A percentile compares a stretch with the other conserved stretches of the same genome.
Conservation (phyloP, 1,140 invertebrate genomes). For the Amphibalanus amphitrite region DNA sequence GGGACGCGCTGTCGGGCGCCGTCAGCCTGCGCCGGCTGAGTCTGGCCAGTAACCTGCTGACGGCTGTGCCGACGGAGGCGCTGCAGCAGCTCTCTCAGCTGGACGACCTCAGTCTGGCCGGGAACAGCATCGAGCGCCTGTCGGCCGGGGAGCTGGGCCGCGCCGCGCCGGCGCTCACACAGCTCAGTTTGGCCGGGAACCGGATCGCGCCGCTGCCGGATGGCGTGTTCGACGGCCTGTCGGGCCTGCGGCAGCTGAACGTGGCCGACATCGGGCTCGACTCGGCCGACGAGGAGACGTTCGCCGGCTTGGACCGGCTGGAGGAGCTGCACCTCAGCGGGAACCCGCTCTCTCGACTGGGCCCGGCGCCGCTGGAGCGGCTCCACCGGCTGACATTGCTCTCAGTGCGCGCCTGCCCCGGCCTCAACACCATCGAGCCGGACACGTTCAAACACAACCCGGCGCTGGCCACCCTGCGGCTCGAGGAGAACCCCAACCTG, state of each 20-base stretch:
- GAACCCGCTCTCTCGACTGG: background rate
- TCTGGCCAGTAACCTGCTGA: background rate
- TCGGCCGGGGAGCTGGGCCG: background rate
- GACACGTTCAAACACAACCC: background rate
- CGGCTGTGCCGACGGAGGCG: background rate
- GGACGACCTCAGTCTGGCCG: background rate
- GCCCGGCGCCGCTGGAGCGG: background rate
- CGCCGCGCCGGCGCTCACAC: background rate
- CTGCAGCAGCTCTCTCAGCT: background rate
- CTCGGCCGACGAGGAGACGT: background rate
- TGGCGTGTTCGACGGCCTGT: background rate
- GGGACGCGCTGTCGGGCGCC: slow-evolving; percentile 9
- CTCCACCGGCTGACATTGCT: background rate
- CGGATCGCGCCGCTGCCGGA: slow-evolving; percentile 5
- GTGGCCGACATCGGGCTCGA: background rate
- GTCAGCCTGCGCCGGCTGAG: background rate
- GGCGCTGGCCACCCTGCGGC: background rate
- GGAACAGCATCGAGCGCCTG: background rate
- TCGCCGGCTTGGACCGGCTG: background rate
- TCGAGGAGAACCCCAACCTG: background rate
- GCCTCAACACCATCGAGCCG: background rate
- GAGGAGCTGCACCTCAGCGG: background rate
- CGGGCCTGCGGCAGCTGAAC: background rate
- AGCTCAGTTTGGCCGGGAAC: background rate
- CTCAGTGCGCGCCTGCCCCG: background rate